phyloP scores from a whole-genome alignment of 1,140 invertebrate genomes.

The Capitella teleta region DNA sequence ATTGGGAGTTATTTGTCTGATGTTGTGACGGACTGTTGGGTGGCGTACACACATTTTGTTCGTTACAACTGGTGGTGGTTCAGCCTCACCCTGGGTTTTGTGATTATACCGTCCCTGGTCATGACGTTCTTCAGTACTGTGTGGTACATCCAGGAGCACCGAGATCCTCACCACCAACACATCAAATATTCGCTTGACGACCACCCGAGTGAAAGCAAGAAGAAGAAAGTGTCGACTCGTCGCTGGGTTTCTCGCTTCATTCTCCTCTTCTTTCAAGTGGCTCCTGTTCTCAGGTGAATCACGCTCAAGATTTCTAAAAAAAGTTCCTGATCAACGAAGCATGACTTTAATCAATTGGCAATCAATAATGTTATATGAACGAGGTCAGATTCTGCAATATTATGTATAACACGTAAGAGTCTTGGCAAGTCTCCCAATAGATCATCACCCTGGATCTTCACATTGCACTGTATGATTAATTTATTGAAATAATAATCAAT shows the following conservation, averaged over 20 bases:
- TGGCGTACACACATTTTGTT: constrained; percentile 18
- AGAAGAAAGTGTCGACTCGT: constrained; percentile 1
- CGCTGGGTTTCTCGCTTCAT: constrained; percentile 21
- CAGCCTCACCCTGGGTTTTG: constrained; percentile 24
- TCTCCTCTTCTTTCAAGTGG: constrained; percentile 21
- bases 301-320: no score
- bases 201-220: neutral
- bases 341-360: no score
- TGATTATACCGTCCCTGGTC: constrained; percentile 25
- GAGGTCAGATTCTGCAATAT: no score
- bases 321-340: no score
- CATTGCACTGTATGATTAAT: no score
- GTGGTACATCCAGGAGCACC: constrained; percentile 18
- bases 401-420: no score
- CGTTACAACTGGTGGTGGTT: constrained; percentile 23
- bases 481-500: no score
- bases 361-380: no score
- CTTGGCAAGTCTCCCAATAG: no score
- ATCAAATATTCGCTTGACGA: neutral
- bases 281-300: constrained; percentile 26
- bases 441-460: no score
- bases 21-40: constrained; percentile 18
- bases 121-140: constrained; percentile 28
- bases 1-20: constrained; percentile 20
- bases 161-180: neutral